Percentiles rank a stretch among this genome's conserved stretches.
Evolutionary conservation across 2,797 vertebrate genomes (phyloP).

Genomic region (Clangula hyemalis): DNA sequence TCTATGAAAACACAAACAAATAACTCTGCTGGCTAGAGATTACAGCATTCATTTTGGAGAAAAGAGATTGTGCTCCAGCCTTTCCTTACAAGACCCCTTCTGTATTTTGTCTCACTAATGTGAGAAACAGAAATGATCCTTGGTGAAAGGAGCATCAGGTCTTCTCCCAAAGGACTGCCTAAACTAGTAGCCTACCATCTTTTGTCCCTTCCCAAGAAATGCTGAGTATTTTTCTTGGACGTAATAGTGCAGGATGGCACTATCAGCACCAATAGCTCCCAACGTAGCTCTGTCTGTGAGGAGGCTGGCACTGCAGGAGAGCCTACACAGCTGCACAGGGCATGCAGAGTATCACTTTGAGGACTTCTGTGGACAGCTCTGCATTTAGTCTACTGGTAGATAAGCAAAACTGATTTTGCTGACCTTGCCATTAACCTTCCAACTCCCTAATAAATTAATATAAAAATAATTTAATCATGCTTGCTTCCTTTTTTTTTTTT

Average conservation of each 20-base stretch:
- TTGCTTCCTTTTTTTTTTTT: fast-evolving
- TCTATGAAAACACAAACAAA: slow-evolving; percentile 58
- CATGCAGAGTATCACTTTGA: not conserved
- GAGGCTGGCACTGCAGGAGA: not conserved
- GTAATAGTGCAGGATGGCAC: not conserved
- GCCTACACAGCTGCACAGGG: not conserved
- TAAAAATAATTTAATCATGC: not conserved
- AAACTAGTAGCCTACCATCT: not conserved
- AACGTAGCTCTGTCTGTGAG: not conserved
- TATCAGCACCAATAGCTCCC: not conserved
- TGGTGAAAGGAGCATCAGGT: not conserved
- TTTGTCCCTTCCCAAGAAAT: not conserved
- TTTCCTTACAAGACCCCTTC: not conserved
- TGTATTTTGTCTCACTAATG: not conserved
- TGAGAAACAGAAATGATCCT: not conserved
- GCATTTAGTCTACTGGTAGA: not conserved
- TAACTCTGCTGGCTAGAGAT: slow-evolving; percentile 41
- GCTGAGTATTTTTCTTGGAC: not conserved
- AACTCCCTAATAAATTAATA: not conserved
- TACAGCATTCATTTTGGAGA: not conserved
- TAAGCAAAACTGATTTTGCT: not conserved
- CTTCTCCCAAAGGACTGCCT: not conserved
- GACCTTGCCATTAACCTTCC: not conserved
- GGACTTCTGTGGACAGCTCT: not conserved
- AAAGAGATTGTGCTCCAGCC: not conserved